Evolutionary conservation across 2,797 vertebrate species (phyloP).

Genomic region (Trachops cirrhosus): DNA sequence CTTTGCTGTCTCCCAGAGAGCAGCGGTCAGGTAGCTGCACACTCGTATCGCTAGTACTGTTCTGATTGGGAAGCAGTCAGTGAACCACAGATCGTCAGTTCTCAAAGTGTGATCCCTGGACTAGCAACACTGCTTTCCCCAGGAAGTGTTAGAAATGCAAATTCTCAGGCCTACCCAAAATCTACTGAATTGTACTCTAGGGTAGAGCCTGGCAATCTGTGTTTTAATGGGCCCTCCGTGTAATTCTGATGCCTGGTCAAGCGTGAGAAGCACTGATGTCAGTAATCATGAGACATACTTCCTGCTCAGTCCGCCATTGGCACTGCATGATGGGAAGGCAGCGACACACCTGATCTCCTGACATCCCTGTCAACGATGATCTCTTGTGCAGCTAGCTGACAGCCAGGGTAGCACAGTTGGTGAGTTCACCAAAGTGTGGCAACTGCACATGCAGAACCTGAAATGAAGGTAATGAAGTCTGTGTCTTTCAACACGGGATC

Average conservation of each 20-base stretch:
- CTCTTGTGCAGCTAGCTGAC: not conserved
- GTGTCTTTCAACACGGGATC: slow-evolving; percentile 44
- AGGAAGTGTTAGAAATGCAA: not conserved
- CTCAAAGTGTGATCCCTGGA: not conserved
- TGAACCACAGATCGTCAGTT: not conserved
- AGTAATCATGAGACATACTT: not conserved
- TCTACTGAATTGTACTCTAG: not conserved
- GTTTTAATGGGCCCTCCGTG: not conserved
- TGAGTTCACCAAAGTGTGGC: not conserved
- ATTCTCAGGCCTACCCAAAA: not conserved
- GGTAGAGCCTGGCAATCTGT: not conserved
- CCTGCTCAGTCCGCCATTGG: not conserved
- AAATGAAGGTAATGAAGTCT: slow-evolving; percentile 1
- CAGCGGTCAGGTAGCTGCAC: not conserved
- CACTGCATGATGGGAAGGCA: not conserved
- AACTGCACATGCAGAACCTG: not conserved
- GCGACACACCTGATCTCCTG: not conserved
- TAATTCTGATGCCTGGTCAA: not conserved
- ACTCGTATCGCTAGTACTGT: not conserved
- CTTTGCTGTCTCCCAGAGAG: not conserved
- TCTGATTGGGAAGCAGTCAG: not conserved
- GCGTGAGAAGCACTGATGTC: not conserved
- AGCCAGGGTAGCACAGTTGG: not conserved
- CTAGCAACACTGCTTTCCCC: not conserved
- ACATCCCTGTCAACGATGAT: not conserved